Conservation (phyloP, 2,888 invertebrate genomes). For the Hydriomena furcata region DNA sequence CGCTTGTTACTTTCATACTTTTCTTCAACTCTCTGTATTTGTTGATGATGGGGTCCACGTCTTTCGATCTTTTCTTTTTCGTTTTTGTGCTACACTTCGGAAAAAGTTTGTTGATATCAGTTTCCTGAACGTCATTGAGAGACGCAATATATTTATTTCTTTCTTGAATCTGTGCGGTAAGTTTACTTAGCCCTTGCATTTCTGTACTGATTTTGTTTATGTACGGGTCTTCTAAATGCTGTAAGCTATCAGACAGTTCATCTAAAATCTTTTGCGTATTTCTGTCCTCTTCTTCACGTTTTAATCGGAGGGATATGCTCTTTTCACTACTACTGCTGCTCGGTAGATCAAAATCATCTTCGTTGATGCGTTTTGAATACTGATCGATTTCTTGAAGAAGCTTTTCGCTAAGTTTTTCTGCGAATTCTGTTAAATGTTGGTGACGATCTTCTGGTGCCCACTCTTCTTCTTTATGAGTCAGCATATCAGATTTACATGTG, state of each 20-base stretch:
- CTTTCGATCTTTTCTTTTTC: slow-evolving; percentile 77
- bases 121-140: slow-evolving; percentile 77
- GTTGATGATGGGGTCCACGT: slow-evolving; percentile 77
- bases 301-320: slow-evolving; percentile 77
- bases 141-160: slow-evolving; percentile 83
- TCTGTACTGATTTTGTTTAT: slow-evolving; percentile 84
- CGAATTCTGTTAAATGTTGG: slow-evolving; percentile 90
- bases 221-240: slow-evolving; percentile 85
- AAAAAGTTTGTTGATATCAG: slow-evolving; percentile 73
- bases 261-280: slow-evolving; percentile 77
- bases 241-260: slow-evolving; percentile 76
- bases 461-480: slow-evolving; percentile 70
- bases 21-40: slow-evolving; percentile 77
- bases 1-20: slow-evolving; percentile 72
- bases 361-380: slow-evolving; percentile 78
- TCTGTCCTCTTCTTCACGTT: slow-evolving; percentile 76
- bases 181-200: slow-evolving; percentile 81
- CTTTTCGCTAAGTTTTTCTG: slow-evolving; percentile 92
- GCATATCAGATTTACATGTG: slow-evolving; percentile 78
- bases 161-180: slow-evolving; percentile 83
- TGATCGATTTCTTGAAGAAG: slow-evolving; percentile 90
- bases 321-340: slow-evolving; percentile 80
- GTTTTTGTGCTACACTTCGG: slow-evolving; percentile 78
- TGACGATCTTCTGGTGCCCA: slow-evolving; percentile 85
- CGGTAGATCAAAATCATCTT: slow-evolving; percentile 79